phyloP scores from a whole-genome alignment of 2,888 invertebrate genomes.

The Platycnemis pennipes region DNA sequence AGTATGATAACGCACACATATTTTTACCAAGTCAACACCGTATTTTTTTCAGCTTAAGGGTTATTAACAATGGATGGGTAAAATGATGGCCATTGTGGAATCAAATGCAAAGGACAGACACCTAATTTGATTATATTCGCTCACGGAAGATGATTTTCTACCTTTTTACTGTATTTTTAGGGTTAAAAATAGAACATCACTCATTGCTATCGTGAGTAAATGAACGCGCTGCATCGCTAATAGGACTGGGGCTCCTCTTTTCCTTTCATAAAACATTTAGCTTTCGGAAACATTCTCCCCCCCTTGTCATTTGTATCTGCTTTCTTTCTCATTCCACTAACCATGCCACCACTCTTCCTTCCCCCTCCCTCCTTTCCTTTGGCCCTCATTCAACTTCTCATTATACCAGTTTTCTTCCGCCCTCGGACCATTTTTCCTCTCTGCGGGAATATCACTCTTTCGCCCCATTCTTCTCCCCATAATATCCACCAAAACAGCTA shows the following conservation, averaged over 20 bases:
- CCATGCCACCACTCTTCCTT: neutral
- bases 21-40: no score
- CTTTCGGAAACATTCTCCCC: neutral
- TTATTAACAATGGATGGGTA: no score
- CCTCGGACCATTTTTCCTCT: constrained; percentile 20
- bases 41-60: no score
- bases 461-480: neutral
- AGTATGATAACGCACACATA: no score
- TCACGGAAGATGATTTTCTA: no score
- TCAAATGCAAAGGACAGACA: no score
- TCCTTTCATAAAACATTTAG: neutral
- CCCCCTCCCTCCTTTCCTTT: neutral
- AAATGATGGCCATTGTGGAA: no score
- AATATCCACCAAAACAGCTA: neutral
- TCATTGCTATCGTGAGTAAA: neutral
- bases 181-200: neutral
- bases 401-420: constrained; percentile 45
- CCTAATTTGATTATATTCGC: no score
- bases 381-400: constrained; percentile 61
- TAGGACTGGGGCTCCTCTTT: neutral
- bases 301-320: constrained; percentile 24
- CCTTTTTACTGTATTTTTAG: no score
- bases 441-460: constrained; percentile 46
- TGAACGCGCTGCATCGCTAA: neutral
- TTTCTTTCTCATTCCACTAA: constrained; percentile 9